Conservation (phyloP, 2,888 invertebrate genomes). For the Aspidapion aeneum region DNA sequence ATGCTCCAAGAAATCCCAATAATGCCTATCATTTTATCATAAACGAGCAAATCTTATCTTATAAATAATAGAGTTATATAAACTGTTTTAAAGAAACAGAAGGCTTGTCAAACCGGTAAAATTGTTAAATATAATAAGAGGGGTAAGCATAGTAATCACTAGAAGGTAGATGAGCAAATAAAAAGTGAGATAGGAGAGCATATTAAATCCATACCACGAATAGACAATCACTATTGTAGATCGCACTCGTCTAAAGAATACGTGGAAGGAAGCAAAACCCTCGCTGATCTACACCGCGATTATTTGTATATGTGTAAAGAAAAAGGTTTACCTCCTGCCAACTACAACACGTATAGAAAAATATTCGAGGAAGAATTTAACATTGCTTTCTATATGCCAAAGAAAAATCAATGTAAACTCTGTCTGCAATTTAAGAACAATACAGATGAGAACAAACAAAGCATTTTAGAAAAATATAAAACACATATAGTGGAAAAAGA, state of each 20-base stretch:
- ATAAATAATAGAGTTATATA: constrained; percentile 6
- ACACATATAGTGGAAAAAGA: too few relatives aligned
- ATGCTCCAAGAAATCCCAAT: too few relatives aligned
- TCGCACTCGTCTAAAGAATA: constrained; percentile 2
- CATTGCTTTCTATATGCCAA: too few relatives aligned
- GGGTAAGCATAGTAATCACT: constrained; percentile 5
- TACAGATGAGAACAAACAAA: too few relatives aligned
- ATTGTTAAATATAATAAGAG: constrained; percentile 4
- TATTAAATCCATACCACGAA: constrained; percentile 7
- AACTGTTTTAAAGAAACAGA: constrained; percentile 7
- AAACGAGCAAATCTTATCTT: not conserved
- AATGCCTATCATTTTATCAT: constrained; percentile 9
- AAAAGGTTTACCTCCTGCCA: not conserved
- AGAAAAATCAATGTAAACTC: too few relatives aligned
- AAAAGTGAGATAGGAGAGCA: constrained; percentile 6
- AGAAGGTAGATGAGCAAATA: not conserved
- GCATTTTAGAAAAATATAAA: too few relatives aligned
- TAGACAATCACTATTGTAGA: constrained; percentile 10
- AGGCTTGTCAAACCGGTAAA: constrained; percentile 6
- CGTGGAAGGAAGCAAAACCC: constrained; percentile 9
- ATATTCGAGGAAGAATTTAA: too few relatives aligned
- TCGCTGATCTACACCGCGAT: constrained; percentile 9
- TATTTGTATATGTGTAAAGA: not conserved
- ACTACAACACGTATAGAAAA: not conserved
- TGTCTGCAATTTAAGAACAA: too few relatives aligned